Percentiles rank a stretch among this genome's conserved stretches.
Conservation (phyloP, 2,113 vertebrate species). For the Morphnarchus princeps region DNA sequence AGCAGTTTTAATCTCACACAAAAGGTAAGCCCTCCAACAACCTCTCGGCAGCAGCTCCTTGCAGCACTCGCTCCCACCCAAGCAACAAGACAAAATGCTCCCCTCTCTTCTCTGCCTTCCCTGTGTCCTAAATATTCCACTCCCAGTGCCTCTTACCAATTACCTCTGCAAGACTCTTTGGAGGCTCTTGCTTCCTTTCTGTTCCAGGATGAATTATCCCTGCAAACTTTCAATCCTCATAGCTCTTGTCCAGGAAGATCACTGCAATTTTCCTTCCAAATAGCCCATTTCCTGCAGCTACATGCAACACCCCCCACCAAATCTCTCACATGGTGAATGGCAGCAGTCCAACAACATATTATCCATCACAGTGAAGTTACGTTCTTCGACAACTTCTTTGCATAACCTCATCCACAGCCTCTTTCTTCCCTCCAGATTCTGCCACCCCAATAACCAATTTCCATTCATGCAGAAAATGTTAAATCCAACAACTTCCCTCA, state of each 20-base stretch:
- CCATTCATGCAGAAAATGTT: neutral
- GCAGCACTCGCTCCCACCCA: neutral
- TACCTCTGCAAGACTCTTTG: slow-evolving; percentile 32
- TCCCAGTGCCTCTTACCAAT: slow-evolving; percentile 34
- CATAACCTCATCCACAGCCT: neutral
- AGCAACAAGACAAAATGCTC: neutral
- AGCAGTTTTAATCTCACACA: neutral
- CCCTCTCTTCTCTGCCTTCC: neutral
- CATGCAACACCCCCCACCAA: neutral
- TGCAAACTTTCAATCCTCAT: slow-evolving; percentile 23
- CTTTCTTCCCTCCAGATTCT: neutral
- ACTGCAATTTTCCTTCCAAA: slow-evolving; percentile 38
- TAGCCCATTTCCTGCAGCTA: slow-evolving; percentile 35
- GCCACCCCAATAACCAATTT: neutral
- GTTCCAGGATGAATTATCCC: slow-evolving; percentile 34
- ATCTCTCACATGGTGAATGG: neutral
- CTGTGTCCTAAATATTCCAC: slow-evolving; percentile 32
- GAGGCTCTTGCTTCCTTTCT: slow-evolving; percentile 36
- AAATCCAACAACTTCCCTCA: neutral
- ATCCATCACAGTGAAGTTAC: neutral
- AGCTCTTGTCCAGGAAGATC: slow-evolving; percentile 18
- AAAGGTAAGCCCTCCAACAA: neutral
- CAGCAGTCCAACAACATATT: neutral
- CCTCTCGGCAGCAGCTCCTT: neutral
- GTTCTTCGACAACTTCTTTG: neutral